Base-by-base conservation (phyloP, 2,797 vertebrate genomes). In the Cryptoblepharus egeriae region DNA sequence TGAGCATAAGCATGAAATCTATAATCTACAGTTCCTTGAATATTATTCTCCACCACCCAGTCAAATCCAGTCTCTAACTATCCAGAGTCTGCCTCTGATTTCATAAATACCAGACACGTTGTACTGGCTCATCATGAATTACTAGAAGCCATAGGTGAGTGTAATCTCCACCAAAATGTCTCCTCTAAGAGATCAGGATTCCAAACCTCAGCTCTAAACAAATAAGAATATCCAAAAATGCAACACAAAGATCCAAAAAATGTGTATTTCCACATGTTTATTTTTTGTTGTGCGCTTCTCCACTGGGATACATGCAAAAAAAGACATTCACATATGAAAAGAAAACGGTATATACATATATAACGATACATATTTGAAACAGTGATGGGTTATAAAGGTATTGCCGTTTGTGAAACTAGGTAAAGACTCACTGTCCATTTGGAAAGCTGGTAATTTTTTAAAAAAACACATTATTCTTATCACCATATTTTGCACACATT, bases 211-310 rank as follows among this genome's bases (percentile, higher is more conserved):
- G 5, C 68, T 0, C 0, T 1, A 39, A 74, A 79, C 77, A 90
- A 88, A 84, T 49, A 5, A 49, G 49, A 87, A 81, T 58, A 2
- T 70, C 73, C 52, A 94, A 88, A 85, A 95, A 95, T 11, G 30
- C 90, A 92, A 93, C 87, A 92, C 88, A 89, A 94, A 79, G 88
- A 87, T 88, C 80, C n/a, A n/a, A n/a, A 84, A 91, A 84, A 88
- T 73, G 77, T 89, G 85, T 92, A 87, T 77, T 95, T 95, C 93
- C 82, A 74, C 32, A 79, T 85, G 80, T 94, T 95, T 95, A 96
- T 96, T 96, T 94, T 92, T 88, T 42, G 81, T 93, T 95, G 93
- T 95, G 93, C 89, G 85, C 90, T 81, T 67, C 89, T 87, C 82
- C 92, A 92, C 86, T 92, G 90, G 92, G 12, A 87, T 93, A 91